Base-by-base conservation (phyloP, 2,888 invertebrate species). In the Branchinecta sandiegonensis region DNA sequence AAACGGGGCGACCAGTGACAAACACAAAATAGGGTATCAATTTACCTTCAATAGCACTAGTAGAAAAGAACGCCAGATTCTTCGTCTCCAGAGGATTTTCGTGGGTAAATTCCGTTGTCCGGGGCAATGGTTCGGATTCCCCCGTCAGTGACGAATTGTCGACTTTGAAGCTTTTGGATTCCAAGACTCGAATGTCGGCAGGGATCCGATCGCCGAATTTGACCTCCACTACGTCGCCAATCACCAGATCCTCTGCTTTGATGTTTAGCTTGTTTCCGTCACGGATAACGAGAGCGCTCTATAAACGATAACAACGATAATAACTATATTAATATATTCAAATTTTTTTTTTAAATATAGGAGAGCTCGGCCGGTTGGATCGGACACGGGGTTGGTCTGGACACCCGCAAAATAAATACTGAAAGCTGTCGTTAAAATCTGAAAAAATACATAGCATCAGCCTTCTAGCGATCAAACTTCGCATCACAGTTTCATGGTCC, bases 261-360 rank as follows among this genome's bases (percentile, higher is more conserved):
- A 94, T 82, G 72, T 91, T 94, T 75, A 91, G 81, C 79, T 94
- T 94, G 80, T 94, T 92, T 74, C 93, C 94, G 80, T 94, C 94
- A 74, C 97, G 87, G 75, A 96, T 85, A 74, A 94, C 92, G 73
- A 91, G 90, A 72, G 94, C 94, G 79, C 92, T 94, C 81, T 93
- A 80, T 12, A 69, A 37, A 37, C 37, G 6, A 37, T 37, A 5
- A 37, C 2, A 6, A 37, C 37, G 37, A 37, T 37, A 37, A 37
- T 5, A 37, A 5, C 23, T 23, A 23, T 23, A 23, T 4, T 23
- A 23, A 23, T 4, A 23, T 23, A 3, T 23, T 23, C n/a, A n/a
- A n/a, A n/a, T n/a, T n/a, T n/a, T n/a, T n/a, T n/a, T n/a, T n/a
- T n/a, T n/a, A n/a, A n/a, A n/a, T n/a, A n/a, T 23, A 23, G 23